Base-by-base conservation (phyloP, 2,113 vertebrate genomes). In the Scortum barcoo region DNA sequence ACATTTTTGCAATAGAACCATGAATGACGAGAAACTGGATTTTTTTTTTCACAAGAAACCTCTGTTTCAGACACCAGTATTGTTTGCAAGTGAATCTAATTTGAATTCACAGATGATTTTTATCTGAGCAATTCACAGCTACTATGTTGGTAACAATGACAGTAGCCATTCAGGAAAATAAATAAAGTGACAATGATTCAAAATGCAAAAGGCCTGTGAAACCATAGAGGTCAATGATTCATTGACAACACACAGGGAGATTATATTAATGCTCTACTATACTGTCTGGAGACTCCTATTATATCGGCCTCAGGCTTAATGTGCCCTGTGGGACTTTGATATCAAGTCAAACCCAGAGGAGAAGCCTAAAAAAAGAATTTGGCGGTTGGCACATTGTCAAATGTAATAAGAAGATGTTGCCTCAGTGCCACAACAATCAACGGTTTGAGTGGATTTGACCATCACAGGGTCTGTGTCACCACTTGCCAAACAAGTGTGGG, bases 341-440 rank as follows among this genome's bases (percentile, higher is more conserved):
- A 20, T 61, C 16, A 44, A 38, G 14, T 50, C 56, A 53, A 46
- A 40, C 74, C 46, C 70, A 38, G 24, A 54, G n/a, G 61, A 72
- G 14, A 42, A 38, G 20, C 30, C 22, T 26, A 44, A 44, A 62
- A 75, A 33, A 68, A 60, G 36, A 26, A 8, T 10, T 1, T 1
- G 9, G 44, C 30, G 72, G 36, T 78, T 46, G 44, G 40, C 77
- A 73, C 61, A 1, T 44, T 72, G 54, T 77, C 72, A 63, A 2
- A 44, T 16, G 26, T 1, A 11, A 72, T 72, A 22, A 67, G 11
- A 22, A 17, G 38, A 61, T 68, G 38, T 44, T 38, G 30, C 65
- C 28, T 33, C 61, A 48, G 36, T 19, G 73, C 46, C 50, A 69
- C 78, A 42, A n/a, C 6, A 9, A 53, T 72, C 7, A 74, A 50